Base-by-base conservation (phyloP, 2,797 vertebrate genomes). In the Enoplosus armatus region DNA sequence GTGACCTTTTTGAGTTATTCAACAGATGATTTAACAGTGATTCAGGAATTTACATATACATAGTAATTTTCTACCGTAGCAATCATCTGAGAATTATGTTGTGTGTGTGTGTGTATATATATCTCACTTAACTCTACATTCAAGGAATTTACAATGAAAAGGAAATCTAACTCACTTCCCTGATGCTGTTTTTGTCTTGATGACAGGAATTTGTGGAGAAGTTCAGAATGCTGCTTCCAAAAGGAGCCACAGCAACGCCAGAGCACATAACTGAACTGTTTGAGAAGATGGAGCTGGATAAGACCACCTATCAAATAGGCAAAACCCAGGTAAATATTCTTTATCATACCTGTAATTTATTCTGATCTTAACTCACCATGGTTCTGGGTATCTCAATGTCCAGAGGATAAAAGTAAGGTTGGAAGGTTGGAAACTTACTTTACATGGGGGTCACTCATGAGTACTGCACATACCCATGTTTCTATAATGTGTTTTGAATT, bases 191-290 rank as follows among this genome's bases (percentile, higher is more conserved):
- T 79, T 74, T 33, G 37, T 64, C n/a, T 64, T 62, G 7, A 31
- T 82, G 54, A 59, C 79, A 99, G 98, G 98, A 98, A 69, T 99
- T 99, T 91, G 92, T 93, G 0, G 91, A 96, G 69, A 97, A 96
- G 77, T 99, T 98, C 92, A 92, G 96, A 82, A 96, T 98, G 35
- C 90, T 99, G 74, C 90, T 99, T 74, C 97, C 97, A 48, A 97
- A 95, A 91, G 93, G 93, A 27, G 87, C 93, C 2, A 80, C 85
- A 18, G 94, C 93, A 33, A 92, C 94, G 2, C 93, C 96, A 58
- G 94, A 96, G 73, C 93, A 95, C 31, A 97, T 99, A 68, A 85
- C 90, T 1, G 63, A 91, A 29, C 93, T 99, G 68, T 88, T 99
- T 77, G 91, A 95, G 72, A 96, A 86, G 85, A 93, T 97, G 91